Conservation (phyloP, 2,113 vertebrate species). For the Xenopus laevis region DNA sequence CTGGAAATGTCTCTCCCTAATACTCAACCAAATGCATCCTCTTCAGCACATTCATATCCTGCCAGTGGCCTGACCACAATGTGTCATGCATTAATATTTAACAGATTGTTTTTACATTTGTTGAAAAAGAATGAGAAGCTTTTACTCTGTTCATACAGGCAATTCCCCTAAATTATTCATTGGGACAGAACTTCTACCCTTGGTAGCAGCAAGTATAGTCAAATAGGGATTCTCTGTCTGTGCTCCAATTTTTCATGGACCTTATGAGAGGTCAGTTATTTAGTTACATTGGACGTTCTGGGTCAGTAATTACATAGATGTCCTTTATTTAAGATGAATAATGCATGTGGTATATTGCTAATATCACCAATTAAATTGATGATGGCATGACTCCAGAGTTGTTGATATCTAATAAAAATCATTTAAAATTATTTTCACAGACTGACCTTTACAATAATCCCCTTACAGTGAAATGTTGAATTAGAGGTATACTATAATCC, state of each 20-base stretch:
- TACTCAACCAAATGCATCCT: not conserved
- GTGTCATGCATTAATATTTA: conserved; percentile 39
- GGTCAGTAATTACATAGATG: no score
- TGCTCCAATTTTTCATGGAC: not conserved
- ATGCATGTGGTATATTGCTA: no score
- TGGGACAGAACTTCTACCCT: conserved; percentile 9
- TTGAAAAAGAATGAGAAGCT: conserved; percentile 26
- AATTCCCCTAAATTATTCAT: conserved; percentile 29
- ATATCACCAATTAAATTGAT: no score
- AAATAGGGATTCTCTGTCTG: not conserved
- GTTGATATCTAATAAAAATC: no score
- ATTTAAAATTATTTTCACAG: no score
- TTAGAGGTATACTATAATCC: no score
- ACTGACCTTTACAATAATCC: no score
- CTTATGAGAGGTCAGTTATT: not conserved
- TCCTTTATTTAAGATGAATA: no score
- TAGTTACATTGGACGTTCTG: not conserved
- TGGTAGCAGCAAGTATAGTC: not conserved
- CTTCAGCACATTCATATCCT: conserved; percentile 14
- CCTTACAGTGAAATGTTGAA: no score
- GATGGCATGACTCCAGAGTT: no score
- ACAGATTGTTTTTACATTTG: conserved; percentile 35
- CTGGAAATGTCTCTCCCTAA: no score
- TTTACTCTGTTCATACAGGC: conserved; percentile 1
- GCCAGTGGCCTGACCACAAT: conserved; percentile 28